Conservation (phyloP, 1,140 invertebrate genomes). For the Tribolium madens region DNA sequence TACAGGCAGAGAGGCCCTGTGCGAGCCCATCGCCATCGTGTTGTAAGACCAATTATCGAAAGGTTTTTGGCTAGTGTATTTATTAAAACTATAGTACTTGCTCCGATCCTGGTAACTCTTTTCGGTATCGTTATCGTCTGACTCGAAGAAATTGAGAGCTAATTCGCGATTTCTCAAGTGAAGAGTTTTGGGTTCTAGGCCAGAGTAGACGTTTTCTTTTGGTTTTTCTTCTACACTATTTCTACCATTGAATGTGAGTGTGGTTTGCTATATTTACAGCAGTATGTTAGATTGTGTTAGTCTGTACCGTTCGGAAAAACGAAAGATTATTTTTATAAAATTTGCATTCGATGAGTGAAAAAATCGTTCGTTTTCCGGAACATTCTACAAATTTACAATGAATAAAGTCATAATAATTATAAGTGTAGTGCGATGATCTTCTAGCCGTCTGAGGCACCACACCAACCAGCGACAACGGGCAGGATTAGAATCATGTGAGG, state of each 20-base stretch:
- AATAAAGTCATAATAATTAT: constrained; percentile 36
- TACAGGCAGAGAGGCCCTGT: constrained; percentile 51
- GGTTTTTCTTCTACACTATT: constrained; percentile 62
- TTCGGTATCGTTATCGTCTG: constrained; percentile 51
- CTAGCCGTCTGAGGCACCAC: constrained; percentile 48
- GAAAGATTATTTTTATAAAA: constrained; percentile 7
- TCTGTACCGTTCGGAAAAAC: constrained; percentile 45
- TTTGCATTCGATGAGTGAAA: neutral
- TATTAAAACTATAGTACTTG: constrained; percentile 60
- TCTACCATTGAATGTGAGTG: constrained; percentile 65
- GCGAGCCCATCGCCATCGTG: constrained; percentile 47
- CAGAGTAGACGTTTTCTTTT: constrained; percentile 60
- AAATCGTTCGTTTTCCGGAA: constrained; percentile 19
- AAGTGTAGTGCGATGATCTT: constrained; percentile 50
- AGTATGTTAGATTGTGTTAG: constrained; percentile 63
- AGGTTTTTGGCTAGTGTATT: constrained; percentile 52
- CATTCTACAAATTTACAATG: constrained; percentile 30
- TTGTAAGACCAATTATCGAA: constrained; percentile 58
- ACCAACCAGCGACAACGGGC: constrained; percentile 49
- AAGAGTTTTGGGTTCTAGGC: constrained; percentile 53
- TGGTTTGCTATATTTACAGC: constrained; percentile 64
- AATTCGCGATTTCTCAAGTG: constrained; percentile 51
- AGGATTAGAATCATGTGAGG: constrained; percentile 65
- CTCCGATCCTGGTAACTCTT: constrained; percentile 51
- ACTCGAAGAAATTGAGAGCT: constrained; percentile 55